Conservation (phyloP, 2,888 invertebrate genomes). For the Spodoptera picta region DNA sequence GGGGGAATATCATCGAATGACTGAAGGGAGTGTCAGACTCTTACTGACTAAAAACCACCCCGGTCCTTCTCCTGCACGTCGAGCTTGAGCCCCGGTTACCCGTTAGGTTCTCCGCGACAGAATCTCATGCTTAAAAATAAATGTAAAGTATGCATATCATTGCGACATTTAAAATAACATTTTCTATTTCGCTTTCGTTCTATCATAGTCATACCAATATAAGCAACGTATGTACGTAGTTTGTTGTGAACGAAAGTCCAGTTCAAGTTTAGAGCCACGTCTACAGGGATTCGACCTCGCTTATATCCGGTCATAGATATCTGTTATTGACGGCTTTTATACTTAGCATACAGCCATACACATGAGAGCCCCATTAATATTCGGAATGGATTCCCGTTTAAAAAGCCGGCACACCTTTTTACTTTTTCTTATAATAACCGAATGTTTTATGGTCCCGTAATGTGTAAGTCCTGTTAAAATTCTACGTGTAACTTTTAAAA, state of each 20-base stretch:
- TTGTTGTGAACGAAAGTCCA: conserved; percentile 19
- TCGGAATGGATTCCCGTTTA: conserved; percentile 58
- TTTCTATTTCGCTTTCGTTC: too few relatives aligned
- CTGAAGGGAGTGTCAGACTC: too few relatives aligned
- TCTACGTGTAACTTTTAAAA: conserved; percentile 25
- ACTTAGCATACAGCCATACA: conserved; percentile 37
- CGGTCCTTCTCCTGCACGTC: too few relatives aligned
- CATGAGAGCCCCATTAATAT: conserved; percentile 56
- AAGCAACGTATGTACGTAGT: too few relatives aligned
- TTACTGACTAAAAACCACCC: too few relatives aligned
- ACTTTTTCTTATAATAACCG: conserved; percentile 48
- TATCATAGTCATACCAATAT: too few relatives aligned
- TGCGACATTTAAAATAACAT: too few relatives aligned
- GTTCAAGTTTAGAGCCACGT: conserved; percentile 33
- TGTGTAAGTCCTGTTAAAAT: conserved; percentile 30
- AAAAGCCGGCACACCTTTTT: conserved; percentile 53
- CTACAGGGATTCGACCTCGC: conserved; percentile 34
- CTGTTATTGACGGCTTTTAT: conserved; percentile 52
- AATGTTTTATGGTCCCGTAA: conserved; percentile 46
- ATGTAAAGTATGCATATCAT: too few relatives aligned
- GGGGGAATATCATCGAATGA: too few relatives aligned
- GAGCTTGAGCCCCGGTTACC: too few relatives aligned
- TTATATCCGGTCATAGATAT: conserved; percentile 39
- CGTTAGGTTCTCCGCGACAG: too few relatives aligned
- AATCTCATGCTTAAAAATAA: too few relatives aligned